phyloP scores from a whole-genome alignment of 2,888 invertebrate species.

The Schizaphis graminum region DNA sequence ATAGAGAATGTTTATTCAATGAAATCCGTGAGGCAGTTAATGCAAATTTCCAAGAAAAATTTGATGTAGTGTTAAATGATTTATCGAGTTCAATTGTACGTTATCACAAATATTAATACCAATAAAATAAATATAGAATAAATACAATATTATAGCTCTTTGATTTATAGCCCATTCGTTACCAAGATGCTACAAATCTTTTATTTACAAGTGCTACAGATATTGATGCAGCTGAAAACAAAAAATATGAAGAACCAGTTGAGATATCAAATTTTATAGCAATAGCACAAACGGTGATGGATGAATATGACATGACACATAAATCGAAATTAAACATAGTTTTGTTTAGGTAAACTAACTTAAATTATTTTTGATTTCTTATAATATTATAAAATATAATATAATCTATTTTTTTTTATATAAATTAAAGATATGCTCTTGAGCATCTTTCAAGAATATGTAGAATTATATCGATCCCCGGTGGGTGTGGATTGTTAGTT shows the following conservation, averaged over 20 bases:
- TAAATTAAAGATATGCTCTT: constrained; percentile 78
- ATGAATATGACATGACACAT: constrained; percentile 85
- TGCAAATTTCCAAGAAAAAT: constrained; percentile 83
- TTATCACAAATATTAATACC: background rate
- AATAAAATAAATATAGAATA: background rate
- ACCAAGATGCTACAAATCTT: constrained; percentile 77
- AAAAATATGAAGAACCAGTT: constrained; percentile 86
- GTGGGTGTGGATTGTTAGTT: constrained; percentile 84
- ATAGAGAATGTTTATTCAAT: constrained; percentile 82
- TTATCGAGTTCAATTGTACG: constrained; percentile 40
- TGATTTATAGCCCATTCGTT: constrained; percentile 72
- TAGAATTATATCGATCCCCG: constrained; percentile 82
- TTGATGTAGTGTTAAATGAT: constrained; percentile 78
- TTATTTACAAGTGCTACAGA: constrained; percentile 92
- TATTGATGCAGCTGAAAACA: constrained; percentile 80
- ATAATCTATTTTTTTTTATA: background rate
- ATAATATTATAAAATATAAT: constrained; percentile 52
- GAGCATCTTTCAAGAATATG: constrained; percentile 88
- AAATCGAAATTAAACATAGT: constrained; percentile 87
- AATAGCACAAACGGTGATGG: constrained; percentile 76
- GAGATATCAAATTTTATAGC: constrained; percentile 79
- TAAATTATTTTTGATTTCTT: background rate
- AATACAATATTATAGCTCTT: background rate
- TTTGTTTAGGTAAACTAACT: constrained; percentile 75
- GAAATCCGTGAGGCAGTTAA: constrained; percentile 78